Evolutionary conservation across 2,113 vertebrate genomes (phyloP), one percentile per base, ranked within the genome.

Genomic region (Setophaga kirtlandii): DNA sequence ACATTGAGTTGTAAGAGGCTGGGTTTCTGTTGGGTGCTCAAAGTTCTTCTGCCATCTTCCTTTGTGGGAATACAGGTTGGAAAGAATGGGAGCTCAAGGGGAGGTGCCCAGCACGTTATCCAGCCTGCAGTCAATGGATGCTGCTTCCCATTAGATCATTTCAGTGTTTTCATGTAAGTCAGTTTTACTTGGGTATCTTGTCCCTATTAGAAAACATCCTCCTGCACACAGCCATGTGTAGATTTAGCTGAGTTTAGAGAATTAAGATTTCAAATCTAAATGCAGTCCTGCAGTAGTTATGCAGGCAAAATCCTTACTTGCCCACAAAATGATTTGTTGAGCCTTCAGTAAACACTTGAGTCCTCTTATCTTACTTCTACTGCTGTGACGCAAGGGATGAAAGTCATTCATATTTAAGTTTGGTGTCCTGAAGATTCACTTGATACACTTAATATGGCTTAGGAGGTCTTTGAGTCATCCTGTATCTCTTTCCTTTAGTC

Each of bases 401-500:
- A 35, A 59, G 42, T 81, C 4, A 49, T 77, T 93, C 67, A 12
- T 80, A 50, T 77, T 70, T 49, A 60, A 78, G 55, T 87, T 86
- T 62, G 62, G 37, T 83, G 62, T 49, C 55, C 44, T 75, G 52
- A 84, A 95, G 69, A 68, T 89, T 76, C 73, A 46, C 83, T 86
- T 88, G 78, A 77, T 94, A 25, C 0, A 1, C 75, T 80, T 94
- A 77, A 49, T 90, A 30, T 74, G 47, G 77, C 69, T 92, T 87
- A 88, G 58, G 73, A 90, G 65, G 53, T 92, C 80, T 96, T 90
- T 49, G 53, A 85, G 53, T 91, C 65, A 85, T 73, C 44, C 64
- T 1, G 0, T 81, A 47, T 90, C 58, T 96, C 79, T 87, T 87
- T 58, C 47, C 69, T 83, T 81, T 75, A 81, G 77, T 73, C 77